phyloP scores from a whole-genome alignment of 2,888 invertebrate species.

The Volucella bombylans region DNA sequence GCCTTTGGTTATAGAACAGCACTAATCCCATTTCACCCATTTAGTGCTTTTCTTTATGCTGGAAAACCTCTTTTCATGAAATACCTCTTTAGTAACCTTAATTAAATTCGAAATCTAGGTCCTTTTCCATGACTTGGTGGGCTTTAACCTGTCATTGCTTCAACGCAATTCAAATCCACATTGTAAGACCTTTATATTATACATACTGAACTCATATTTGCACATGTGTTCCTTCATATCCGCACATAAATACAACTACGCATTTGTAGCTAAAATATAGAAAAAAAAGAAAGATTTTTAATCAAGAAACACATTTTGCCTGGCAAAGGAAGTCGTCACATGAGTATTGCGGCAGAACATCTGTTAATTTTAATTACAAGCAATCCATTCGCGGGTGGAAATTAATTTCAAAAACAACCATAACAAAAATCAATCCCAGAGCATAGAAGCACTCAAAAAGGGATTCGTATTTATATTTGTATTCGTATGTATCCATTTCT shows the following conservation, averaged over 20 bases:
- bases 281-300: conserved; percentile 19
- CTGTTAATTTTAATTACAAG: conserved; percentile 64
- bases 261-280: too few species aligned
- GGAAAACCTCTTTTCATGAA: conserved; percentile 1
- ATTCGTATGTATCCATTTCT: conserved; percentile 18
- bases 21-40: background rate
- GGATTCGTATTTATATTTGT: too few species aligned
- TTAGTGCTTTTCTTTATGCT: background rate
- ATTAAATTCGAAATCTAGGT: conserved; percentile 39
- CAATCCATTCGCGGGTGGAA: conserved; percentile 57
- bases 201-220: background rate
- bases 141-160: conserved; percentile 14
- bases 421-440: conserved; percentile 51
- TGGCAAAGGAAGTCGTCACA: conserved; percentile 44
- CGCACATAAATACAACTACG: too few species aligned
- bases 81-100: conserved; percentile 33
- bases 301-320: conserved; percentile 53
- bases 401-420: conserved; percentile 56
- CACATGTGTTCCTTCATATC: too few species aligned
- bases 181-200: conserved; percentile 36
- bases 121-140: conserved; percentile 9
- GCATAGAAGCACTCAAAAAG: background rate
- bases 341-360: conserved; percentile 53
- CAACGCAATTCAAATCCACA: conserved; percentile 24
- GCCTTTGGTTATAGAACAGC: conserved; percentile 13